Percentiles rank a stretch among this genome's conserved stretches.
Conservation (phyloP, 2,888 invertebrate species). For the Tiphia femorata region DNA sequence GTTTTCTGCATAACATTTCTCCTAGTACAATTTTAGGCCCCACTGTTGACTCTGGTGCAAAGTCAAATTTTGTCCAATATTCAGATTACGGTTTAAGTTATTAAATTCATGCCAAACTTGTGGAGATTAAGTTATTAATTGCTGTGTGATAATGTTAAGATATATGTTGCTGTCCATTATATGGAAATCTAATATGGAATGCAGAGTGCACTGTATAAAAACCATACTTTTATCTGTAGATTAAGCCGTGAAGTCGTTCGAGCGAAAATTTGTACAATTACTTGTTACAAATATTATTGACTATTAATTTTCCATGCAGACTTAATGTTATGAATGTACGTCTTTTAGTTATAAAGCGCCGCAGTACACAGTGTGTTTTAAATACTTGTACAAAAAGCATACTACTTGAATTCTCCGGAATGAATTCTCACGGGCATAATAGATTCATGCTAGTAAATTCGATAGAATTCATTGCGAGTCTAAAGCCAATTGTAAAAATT, state of each 20-base stretch:
- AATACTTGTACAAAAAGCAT: slow-evolving; percentile 41
- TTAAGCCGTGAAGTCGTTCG: slow-evolving; percentile 17
- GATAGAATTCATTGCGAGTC: slow-evolving; percentile 25
- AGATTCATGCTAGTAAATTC: not conserved
- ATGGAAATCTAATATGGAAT: slow-evolving; percentile 16
- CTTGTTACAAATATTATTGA: slow-evolving; percentile 29
- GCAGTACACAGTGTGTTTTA: slow-evolving; percentile 53
- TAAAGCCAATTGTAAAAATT: not conserved
- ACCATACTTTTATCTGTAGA: slow-evolving; percentile 25
- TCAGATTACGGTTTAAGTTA: slow-evolving; percentile 13
- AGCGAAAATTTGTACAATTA: slow-evolving; percentile 49
- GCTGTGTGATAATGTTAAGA: too few species aligned
- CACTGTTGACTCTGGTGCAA: slow-evolving; percentile 39
- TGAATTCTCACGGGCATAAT: slow-evolving; percentile 12
- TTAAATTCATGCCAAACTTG: slow-evolving; percentile 11
- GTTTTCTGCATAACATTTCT: too few species aligned
- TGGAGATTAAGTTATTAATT: slow-evolving; percentile 8
- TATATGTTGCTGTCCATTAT: slow-evolving; percentile 11
- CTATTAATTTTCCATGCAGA: slow-evolving; percentile 39
- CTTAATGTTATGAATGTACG: slow-evolving; percentile 36
- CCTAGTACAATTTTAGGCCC: too few species aligned
- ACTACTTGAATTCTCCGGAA: slow-evolving; percentile 12
- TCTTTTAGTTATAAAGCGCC: slow-evolving; percentile 35
- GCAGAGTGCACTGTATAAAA: slow-evolving; percentile 29
- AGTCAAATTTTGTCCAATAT: slow-evolving; percentile 22